Conservation (phyloP, 1,140 invertebrate genomes). For the Andricus grossulariae region DNA sequence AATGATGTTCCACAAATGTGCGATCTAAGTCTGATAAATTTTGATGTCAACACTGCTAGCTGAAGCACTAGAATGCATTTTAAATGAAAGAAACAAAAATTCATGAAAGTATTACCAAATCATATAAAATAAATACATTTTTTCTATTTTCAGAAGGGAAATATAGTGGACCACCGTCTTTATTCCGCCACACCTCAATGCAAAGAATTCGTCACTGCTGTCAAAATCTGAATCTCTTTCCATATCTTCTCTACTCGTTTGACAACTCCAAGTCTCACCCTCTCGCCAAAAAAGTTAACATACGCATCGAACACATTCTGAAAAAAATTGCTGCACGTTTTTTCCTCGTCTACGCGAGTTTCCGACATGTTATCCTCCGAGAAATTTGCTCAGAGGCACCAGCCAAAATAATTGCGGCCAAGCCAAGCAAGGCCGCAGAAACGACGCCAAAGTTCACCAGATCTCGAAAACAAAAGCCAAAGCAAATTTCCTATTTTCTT, state of each 20-base stretch:
- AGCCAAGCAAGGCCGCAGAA: background rate
- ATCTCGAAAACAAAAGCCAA: slow-evolving; percentile 52
- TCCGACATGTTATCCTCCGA: slow-evolving; percentile 49
- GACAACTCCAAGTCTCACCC: slow-evolving; percentile 70
- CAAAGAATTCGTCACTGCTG: slow-evolving; percentile 73
- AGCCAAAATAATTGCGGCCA: slow-evolving; percentile 12
- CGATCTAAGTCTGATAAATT: background rate
- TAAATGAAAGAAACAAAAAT: too few species aligned
- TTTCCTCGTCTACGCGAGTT: slow-evolving; percentile 58
- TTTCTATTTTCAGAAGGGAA: slow-evolving; percentile 64
- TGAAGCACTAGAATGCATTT: too few species aligned
- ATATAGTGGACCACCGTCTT: slow-evolving; percentile 64
- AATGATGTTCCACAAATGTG: slow-evolving; percentile 14
- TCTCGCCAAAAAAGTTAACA: slow-evolving; percentile 61
- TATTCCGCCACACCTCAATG: slow-evolving; percentile 69
- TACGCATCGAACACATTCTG: slow-evolving; percentile 58
- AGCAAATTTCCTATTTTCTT: slow-evolving; percentile 51
- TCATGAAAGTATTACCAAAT: background rate
- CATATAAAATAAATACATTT: slow-evolving; percentile 33
- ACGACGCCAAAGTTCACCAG: slow-evolving; percentile 30
- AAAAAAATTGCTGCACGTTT: slow-evolving; percentile 58
- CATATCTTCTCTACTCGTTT: slow-evolving; percentile 70
- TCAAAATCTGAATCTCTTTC: slow-evolving; percentile 71
- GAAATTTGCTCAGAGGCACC: slow-evolving; percentile 24
- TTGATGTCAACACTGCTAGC: too few species aligned